A percentile compares a stretch with the other conserved stretches of the same genome.
Evolutionary conservation across 2,888 invertebrate genomes (phyloP).

Genomic region (Plutella xylostella): DNA sequence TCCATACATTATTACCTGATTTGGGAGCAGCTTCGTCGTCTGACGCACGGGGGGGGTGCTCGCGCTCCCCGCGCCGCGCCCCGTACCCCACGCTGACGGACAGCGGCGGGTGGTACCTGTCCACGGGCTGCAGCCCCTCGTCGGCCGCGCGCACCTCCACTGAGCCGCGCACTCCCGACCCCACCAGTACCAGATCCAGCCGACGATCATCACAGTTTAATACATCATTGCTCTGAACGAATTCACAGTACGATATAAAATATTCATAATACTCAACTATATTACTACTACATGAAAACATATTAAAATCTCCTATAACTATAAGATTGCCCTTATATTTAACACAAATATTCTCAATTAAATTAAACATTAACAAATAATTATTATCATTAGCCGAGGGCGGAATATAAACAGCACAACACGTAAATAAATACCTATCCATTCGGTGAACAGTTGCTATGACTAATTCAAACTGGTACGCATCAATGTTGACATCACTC

Average conservation of each 20-base stretch:
- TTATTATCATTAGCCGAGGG: constrained; percentile 4
- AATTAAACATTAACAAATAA: constrained; percentile 2
- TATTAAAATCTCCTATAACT: constrained; percentile 11
- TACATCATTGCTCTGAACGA: constrained; percentile 15
- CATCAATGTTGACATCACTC: not conserved
- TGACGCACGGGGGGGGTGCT: not conserved
- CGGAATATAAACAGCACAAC: constrained; percentile 10
- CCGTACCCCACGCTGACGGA: not conserved
- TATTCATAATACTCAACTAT: constrained; percentile 16
- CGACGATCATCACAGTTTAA: constrained; percentile 14
- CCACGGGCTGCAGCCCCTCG: constrained; percentile 1
- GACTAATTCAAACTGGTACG: not conserved
- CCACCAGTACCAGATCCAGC: constrained; percentile 6
- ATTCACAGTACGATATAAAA: constrained; percentile 17
- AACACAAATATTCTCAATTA: not conserved
- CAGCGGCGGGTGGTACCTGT: constrained; percentile 5
- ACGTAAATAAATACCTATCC: constrained; percentile 6
- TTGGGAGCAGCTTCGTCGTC: not conserved
- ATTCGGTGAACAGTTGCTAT: constrained; percentile 5
- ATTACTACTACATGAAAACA: constrained; percentile 9
- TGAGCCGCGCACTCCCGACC: not conserved
- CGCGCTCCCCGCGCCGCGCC: not conserved
- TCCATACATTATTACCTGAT: constrained; percentile 9
- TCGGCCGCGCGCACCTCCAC: constrained; percentile 5
- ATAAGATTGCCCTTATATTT: not conserved